phyloP scores from a whole-genome alignment of 1,140 invertebrate species.

The Anastrepha ludens region DNA sequence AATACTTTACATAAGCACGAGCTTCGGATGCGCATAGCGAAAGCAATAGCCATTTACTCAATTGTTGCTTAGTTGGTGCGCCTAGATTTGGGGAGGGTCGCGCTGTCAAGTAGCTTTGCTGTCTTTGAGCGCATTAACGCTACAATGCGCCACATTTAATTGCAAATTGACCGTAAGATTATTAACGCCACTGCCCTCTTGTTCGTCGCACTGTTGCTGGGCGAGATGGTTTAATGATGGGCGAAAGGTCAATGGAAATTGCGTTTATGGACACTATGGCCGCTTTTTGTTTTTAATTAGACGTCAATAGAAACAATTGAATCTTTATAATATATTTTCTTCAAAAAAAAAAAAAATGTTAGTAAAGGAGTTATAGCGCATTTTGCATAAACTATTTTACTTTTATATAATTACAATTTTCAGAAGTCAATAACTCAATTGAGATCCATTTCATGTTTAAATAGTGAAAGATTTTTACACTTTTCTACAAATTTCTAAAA shows the following conservation, averaged over 20 bases:
- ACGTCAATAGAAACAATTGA: background rate
- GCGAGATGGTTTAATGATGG: no score
- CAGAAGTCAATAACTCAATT: no score
- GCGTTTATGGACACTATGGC: background rate
- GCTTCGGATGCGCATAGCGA: background rate
- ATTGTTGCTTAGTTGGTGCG: background rate
- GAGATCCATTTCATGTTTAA: no score
- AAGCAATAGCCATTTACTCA: background rate
- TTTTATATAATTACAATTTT: no score
- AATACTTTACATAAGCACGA: background rate
- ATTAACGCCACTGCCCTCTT: background rate
- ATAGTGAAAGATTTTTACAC: no score
- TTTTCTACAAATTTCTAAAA: no score
- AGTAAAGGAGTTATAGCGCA: no score
- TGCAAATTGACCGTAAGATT: constrained; percentile 43
- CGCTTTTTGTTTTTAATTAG: constrained; percentile 21
- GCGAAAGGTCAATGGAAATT: background rate
- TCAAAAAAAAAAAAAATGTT: no score
- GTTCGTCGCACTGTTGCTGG: no score
- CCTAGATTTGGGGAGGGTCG: background rate
- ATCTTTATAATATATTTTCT: no score
- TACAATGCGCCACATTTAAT: constrained; percentile 28
- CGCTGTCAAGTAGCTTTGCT: background rate
- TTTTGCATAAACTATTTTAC: no score
- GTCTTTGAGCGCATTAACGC: constrained; percentile 30